Percentiles rank a stretch among this genome's conserved stretches.
Conservation (phyloP, 2,113 vertebrate genomes). For the Geococcyx californianus region DNA sequence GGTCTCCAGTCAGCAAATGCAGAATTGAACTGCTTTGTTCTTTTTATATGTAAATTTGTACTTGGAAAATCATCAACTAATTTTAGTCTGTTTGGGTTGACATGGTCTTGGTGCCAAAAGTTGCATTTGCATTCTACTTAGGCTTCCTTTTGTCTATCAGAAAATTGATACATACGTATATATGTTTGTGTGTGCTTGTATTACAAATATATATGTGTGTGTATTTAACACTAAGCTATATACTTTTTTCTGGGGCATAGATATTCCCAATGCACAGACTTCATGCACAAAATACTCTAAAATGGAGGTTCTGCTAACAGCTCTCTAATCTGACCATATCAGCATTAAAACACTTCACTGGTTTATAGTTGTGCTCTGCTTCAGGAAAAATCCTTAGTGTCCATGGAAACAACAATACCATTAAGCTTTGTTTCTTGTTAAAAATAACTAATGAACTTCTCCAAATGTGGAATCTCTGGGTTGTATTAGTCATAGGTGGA, state of each 20-base stretch:
- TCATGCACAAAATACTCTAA: not conserved
- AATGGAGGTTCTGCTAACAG: not conserved
- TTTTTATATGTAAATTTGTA: slow-evolving; percentile 57
- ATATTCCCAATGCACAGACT: not conserved
- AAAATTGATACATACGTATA: not conserved
- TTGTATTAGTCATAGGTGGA: not conserved
- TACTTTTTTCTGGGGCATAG: not conserved
- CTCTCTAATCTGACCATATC: not conserved
- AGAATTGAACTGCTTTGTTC: slow-evolving; percentile 26
- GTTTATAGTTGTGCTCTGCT: not conserved
- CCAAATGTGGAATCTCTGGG: not conserved
- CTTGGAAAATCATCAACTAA: slow-evolving; percentile 64
- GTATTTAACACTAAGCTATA: not conserved
- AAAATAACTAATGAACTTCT: not conserved
- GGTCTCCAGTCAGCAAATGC: not conserved
- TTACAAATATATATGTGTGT: not conserved
- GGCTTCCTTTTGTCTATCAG: not conserved
- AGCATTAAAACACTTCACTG: not conserved
- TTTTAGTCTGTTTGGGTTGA: slow-evolving; percentile 59
- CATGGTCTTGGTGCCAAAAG: slow-evolving; percentile 48
- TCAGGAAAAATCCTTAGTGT: not conserved
- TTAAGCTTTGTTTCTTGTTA: not conserved
- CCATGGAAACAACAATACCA: not conserved
- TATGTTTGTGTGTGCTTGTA: accelerated
- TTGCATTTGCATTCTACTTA: slow-evolving; percentile 62